phyloP scores from a whole-genome alignment of 2,797 vertebrate species.

The Tenualosa thibaudeaui region DNA sequence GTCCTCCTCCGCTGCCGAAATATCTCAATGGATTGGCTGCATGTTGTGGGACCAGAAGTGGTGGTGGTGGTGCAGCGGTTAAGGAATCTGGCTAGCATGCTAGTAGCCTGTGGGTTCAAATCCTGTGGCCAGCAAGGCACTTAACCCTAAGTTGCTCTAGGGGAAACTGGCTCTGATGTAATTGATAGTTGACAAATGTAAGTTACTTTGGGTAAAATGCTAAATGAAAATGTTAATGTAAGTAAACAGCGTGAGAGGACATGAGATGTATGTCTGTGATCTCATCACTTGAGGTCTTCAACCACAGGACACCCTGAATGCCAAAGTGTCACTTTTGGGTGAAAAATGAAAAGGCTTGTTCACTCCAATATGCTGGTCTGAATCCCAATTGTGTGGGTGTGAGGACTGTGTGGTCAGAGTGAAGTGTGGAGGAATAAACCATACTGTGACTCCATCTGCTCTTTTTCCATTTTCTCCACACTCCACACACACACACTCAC shows the following conservation, averaged over 20 bases:
- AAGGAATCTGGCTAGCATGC: no score
- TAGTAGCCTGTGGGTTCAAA: no score
- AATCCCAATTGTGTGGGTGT: not conserved
- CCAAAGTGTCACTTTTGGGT: not conserved
- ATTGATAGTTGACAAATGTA: no score
- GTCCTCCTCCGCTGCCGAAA: not conserved
- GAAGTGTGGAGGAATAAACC: not conserved
- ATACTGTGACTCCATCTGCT: slow-evolving; percentile 36
- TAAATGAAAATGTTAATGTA: not conserved
- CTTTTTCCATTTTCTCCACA: slow-evolving; percentile 10
- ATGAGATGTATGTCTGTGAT: not conserved
- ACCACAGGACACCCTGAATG: not conserved
- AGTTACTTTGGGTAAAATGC: not conserved
- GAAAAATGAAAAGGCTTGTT: not conserved
- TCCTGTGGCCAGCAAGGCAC: no score
- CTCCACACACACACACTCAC: slow-evolving; percentile 12
- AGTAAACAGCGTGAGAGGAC: not conserved
- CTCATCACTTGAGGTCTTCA: slow-evolving; percentile 18
- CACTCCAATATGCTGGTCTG: not conserved
- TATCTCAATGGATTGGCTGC: not conserved
- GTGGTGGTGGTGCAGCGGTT: no score
- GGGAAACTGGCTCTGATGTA: no score
- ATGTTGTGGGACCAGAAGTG: not conserved
- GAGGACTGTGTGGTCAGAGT: not conserved
- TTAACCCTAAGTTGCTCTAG: no score